A percentile compares a stretch with the other conserved stretches of the same genome.
These are phyloP conservation scores for Xestobium rufovillosum DNA, from an alignment of 2,888 invertebrate species.

Conservation along the genomic window DNA sequence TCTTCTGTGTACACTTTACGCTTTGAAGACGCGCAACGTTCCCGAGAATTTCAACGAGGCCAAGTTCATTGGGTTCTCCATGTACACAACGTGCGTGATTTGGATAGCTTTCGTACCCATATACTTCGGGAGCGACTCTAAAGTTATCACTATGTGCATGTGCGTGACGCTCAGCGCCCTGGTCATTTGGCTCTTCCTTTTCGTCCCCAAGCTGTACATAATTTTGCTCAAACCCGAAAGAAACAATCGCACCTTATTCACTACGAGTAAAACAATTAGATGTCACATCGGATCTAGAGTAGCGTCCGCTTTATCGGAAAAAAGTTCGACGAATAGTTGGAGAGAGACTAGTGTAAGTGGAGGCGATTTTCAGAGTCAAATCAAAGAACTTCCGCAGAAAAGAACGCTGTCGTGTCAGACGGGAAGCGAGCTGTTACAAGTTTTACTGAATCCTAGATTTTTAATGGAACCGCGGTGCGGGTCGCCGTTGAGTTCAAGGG, in stretches of 20 bases:
- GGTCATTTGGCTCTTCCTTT: constrained; percentile 64
- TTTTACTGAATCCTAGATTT: constrained; percentile 33
- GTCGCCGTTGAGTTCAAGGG: constrained; percentile 6
- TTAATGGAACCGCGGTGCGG: constrained; percentile 26
- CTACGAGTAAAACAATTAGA: constrained; percentile 63
- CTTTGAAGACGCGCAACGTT: constrained; percentile 68
- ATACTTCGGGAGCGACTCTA: constrained; percentile 62
- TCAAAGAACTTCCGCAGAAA: constrained; percentile 27
- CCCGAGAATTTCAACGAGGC: constrained; percentile 79
- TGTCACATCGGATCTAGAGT: constrained; percentile 57
- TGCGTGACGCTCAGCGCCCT: constrained; percentile 67
- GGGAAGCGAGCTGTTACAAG: constrained; percentile 37
- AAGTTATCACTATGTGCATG: constrained; percentile 53
- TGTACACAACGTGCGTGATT: constrained; percentile 71
- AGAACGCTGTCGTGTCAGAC: constrained; percentile 43
- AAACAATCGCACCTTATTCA: constrained; percentile 68
- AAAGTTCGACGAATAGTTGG: constrained; percentile 37
- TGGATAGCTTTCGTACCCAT: constrained; percentile 75
- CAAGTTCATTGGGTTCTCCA: constrained; percentile 68
- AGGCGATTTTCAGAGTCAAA: constrained; percentile 6
- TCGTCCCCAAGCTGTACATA: constrained; percentile 70
- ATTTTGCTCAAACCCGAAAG: constrained; percentile 66
- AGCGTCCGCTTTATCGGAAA: constrained; percentile 42
- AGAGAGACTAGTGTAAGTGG: constrained; percentile 27
- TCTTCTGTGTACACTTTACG: constrained; percentile 66